These are phyloP conservation scores for Poecilia gillii DNA, from an alignment of 2,797 vertebrate species.

Conservation along the genomic window DNA sequence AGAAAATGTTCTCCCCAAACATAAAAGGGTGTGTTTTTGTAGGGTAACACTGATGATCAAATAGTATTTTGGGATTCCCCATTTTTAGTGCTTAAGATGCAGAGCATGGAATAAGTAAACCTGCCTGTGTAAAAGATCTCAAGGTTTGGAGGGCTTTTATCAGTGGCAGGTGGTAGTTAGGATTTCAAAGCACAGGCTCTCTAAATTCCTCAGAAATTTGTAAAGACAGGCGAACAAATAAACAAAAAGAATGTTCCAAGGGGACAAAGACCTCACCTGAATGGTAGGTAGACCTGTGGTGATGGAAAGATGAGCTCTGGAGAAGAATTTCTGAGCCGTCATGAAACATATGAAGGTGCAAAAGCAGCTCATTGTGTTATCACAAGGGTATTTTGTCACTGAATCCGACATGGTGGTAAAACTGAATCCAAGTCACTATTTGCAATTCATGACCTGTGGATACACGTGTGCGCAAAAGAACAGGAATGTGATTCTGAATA, in stretches of 20 bases:
- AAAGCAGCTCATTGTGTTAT: conserved; percentile 58
- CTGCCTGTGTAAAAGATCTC: conserved; percentile 15
- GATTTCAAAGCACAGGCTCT: conserved; percentile 63
- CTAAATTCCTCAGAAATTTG: conserved; percentile 52
- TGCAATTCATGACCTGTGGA: conserved; percentile 71
- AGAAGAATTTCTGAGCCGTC: conserved; percentile 48
- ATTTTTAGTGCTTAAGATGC: conserved; percentile 33
- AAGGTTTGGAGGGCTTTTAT: conserved; percentile 35
- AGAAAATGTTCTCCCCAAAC: conserved; percentile 31
- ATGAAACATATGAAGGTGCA: conserved; percentile 31
- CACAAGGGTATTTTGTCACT: conserved; percentile 73
- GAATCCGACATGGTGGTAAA: conserved; percentile 59
- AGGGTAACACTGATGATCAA: conserved; percentile 59
- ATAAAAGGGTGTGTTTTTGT: conserved; percentile 17
- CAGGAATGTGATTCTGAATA: conserved; percentile 20
- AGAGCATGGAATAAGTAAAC: conserved; percentile 35
- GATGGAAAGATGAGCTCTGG: conserved; percentile 20
- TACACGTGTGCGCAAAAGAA: conserved; percentile 23
- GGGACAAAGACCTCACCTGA: conserved; percentile 57
- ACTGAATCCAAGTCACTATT: conserved; percentile 58
- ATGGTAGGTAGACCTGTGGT: conserved; percentile 42
- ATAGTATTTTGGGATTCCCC: conserved; percentile 43
- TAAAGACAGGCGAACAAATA: conserved; percentile 31
- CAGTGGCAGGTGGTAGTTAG: conserved; percentile 70
- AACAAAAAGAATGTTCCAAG: conserved; percentile 43